A percentile compares a stretch with the other conserved stretches of the same genome.
phyloP scores from a whole-genome alignment of 1,140 invertebrate genomes.

The Neodiprion pinetum region DNA sequence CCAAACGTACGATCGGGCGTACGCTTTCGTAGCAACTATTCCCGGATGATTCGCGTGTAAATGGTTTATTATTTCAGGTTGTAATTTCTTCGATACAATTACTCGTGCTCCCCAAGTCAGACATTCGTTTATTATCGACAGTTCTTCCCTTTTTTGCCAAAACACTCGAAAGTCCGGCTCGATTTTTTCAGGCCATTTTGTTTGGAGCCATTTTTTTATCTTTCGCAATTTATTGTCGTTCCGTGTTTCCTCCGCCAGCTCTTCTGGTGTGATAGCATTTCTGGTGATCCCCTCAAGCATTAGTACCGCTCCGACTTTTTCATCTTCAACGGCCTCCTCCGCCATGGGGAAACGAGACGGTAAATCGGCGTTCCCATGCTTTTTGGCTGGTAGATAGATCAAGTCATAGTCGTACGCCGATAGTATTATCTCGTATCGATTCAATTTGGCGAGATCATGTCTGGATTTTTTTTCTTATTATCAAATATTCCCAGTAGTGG shows the following conservation, averaged over 20 bases:
- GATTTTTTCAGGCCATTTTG: slow-evolving; percentile 14
- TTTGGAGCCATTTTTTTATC: too few relatives aligned
- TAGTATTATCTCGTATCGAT: slow-evolving; percentile 26
- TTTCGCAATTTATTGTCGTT: too few relatives aligned
- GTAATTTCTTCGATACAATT: slow-evolving; percentile 46
- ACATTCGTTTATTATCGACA: slow-evolving; percentile 25
- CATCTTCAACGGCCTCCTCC: slow-evolving; percentile 12
- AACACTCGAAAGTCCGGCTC: background rate
- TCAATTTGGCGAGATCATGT: slow-evolving; percentile 37
- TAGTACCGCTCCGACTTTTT: slow-evolving; percentile 14
- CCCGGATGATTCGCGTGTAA: slow-evolving; percentile 55
- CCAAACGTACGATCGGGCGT: slow-evolving; percentile 41
- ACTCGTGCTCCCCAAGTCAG: slow-evolving; percentile 39
- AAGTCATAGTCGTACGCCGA: slow-evolving; percentile 31
- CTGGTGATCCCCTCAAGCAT: slow-evolving; percentile 15
- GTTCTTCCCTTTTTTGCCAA: slow-evolving; percentile 17
- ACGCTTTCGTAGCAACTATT: slow-evolving; percentile 53
- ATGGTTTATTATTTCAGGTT: slow-evolving; percentile 36
- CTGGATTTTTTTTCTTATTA: slow-evolving; percentile 32
- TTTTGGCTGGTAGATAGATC: slow-evolving; percentile 23
- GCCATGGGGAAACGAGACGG: slow-evolving; percentile 26
- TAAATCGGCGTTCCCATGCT: slow-evolving; percentile 27
- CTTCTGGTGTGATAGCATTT: slow-evolving; percentile 14
- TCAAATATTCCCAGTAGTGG: slow-evolving; percentile 43
- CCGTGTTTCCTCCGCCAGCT: slow-evolving; percentile 3